Conservation (phyloP, 30 jellyfish, hydroid and myxozoan species). For the Haliclystus octoradiatus region DNA sequence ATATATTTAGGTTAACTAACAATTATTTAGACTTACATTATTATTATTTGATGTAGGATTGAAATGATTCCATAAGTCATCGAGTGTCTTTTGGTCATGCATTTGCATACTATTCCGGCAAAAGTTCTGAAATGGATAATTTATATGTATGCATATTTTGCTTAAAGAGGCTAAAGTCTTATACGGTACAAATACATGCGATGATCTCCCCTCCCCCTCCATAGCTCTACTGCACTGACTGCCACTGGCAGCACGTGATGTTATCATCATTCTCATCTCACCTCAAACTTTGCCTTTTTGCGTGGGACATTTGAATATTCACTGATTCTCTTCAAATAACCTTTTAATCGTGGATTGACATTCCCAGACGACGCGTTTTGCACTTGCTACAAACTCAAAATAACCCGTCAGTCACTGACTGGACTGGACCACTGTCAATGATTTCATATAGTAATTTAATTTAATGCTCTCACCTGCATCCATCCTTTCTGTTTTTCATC, state of each 20-base stretch:
- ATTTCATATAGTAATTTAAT: no score
- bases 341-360: slow-evolving; percentile 42
- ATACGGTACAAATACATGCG: not conserved
- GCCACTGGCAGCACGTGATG: not conserved
- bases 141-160: not conserved
- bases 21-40: not conserved
- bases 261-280: no score
- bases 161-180: not conserved
- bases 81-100: slow-evolving; percentile 32
- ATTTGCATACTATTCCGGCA: slow-evolving; percentile 83
- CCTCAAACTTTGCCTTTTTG: slow-evolving; percentile 80
- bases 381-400: slow-evolving; percentile 39
- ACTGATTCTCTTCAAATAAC: slow-evolving; percentile 40
- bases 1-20: no score
- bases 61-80: slow-evolving; percentile 79
- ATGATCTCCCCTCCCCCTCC: not conserved
- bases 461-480: slow-evolving; percentile 87
- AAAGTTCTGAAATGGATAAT: slow-evolving; percentile 45
- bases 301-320: slow-evolving; percentile 95
- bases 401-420: not conserved
- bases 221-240: not conserved
- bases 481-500: slow-evolving; percentile 89
- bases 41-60: slow-evolving; percentile 19
- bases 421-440: not conserved
- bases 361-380: slow-evolving; percentile 42